Evolutionary conservation across 2,888 invertebrate species (phyloP).

Genomic region (Conchocele bisecta): DNA sequence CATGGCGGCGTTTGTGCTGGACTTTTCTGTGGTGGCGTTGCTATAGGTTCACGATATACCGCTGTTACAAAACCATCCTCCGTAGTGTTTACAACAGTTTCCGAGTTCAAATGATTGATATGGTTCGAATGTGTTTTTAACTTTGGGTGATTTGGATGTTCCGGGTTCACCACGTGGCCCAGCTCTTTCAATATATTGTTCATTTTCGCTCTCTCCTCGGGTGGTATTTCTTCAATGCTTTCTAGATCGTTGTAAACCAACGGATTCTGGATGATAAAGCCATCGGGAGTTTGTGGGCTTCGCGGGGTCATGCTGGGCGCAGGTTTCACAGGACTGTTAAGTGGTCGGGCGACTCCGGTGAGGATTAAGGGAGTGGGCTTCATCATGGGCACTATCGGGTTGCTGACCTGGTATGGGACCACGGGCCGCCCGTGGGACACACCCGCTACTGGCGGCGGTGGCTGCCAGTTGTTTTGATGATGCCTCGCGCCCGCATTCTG

Average conservation of each 20-base stretch:
- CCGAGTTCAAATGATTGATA: constrained; percentile 31
- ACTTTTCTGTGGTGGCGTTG: constrained; percentile 57
- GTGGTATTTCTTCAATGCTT: constrained; percentile 64
- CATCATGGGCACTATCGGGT: constrained; percentile 63
- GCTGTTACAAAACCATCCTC: constrained; percentile 75
- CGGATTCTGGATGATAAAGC: constrained; percentile 25
- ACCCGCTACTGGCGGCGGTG: neutral
- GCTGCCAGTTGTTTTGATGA: constrained; percentile 13
- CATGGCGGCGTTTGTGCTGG: constrained; percentile 49
- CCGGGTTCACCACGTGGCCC: constrained; percentile 61
- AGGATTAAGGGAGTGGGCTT: constrained; percentile 67
- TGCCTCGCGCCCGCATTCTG: neutral
- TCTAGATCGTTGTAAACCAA: constrained; percentile 49
- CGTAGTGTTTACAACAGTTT: constrained; percentile 19
- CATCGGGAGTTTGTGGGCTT: constrained; percentile 5
- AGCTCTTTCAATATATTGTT: constrained; percentile 70
- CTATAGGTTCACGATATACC: constrained; percentile 74
- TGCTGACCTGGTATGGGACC: constrained; percentile 60
- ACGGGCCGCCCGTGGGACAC: constrained; percentile 44
- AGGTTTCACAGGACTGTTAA: constrained; percentile 55
- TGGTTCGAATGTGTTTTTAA: constrained; percentile 21
- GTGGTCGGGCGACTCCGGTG: constrained; percentile 60
- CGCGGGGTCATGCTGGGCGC: constrained; percentile 59
- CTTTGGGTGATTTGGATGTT: constrained; percentile 56
- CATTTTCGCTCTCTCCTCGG: constrained; percentile 62